Conservation (phyloP, 2,113 vertebrate species). For the Neogale vison region DNA sequence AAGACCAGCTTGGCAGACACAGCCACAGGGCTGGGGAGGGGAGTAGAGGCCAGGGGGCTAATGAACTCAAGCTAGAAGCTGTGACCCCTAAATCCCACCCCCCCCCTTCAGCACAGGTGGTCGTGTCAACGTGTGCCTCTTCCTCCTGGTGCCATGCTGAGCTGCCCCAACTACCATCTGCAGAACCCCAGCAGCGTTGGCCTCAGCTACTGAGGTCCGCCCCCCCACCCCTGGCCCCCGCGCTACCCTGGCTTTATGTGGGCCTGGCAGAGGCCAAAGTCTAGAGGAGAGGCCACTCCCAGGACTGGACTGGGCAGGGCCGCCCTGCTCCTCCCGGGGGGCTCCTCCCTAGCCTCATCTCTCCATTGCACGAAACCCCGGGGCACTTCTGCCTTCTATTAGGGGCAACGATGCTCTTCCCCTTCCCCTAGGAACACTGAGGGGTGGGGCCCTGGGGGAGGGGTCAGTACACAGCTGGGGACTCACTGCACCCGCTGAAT, state of each 20-base stretch:
- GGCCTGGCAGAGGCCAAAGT: not conserved
- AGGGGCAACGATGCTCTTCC: no score
- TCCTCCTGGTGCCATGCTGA: not conserved
- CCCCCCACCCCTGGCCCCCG: not conserved
- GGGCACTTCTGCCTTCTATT: not conserved
- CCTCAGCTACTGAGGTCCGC: not conserved
- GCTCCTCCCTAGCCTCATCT: slow-evolving; percentile 37
- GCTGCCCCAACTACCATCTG: not conserved
- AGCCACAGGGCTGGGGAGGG: not conserved
- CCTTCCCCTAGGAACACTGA: not conserved
- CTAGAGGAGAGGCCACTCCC: not conserved
- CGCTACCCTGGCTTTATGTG: not conserved
- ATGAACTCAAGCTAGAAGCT: not conserved
- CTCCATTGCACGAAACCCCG: not conserved
- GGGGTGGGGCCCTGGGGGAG: not conserved
- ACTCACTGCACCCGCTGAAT: not conserved
- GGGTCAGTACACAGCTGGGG: no score
- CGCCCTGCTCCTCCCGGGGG: not conserved
- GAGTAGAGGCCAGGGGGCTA: not conserved
- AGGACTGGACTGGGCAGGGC: rapidly evolving
- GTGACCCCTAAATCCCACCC: rapidly evolving
- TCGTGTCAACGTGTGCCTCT: rapidly evolving
- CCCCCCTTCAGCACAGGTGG: not conserved
- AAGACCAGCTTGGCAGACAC: not conserved
- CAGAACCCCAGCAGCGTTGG: rapidly evolving